A percentile compares a stretch with the other conserved stretches of the same genome.
Evolutionary conservation across 1,140 invertebrate genomes (phyloP).

Genomic region (Gyrodactylus salaris): DNA sequence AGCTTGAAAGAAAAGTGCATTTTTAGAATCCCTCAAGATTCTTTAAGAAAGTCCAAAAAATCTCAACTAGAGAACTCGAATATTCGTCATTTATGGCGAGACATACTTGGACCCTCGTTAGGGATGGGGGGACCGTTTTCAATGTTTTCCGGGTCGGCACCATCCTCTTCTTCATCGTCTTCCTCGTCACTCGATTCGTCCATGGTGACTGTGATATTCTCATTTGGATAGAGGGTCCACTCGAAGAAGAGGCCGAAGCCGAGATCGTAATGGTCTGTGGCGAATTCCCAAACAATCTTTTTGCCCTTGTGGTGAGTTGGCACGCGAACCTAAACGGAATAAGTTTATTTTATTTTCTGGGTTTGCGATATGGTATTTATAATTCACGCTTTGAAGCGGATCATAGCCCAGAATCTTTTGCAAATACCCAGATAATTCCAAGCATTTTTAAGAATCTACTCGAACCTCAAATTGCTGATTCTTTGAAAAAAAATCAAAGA

Average conservation of each 20-base stretch:
- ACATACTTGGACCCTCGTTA: not conserved
- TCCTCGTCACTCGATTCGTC: slow-evolving; percentile 67
- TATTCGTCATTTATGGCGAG: too few species aligned
- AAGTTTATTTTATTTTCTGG: slow-evolving; percentile 23
- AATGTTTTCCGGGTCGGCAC: slow-evolving; percentile 19
- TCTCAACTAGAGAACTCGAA: too few species aligned
- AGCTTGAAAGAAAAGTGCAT: too few species aligned
- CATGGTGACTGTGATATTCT: slow-evolving; percentile 36
- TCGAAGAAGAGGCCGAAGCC: slow-evolving; percentile 95
- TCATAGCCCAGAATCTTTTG: too few species aligned
- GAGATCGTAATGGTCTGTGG: slow-evolving; percentile 82
- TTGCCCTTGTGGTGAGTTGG: slow-evolving; percentile 73
- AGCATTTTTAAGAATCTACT: too few species aligned
- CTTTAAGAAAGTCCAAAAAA: too few species aligned
- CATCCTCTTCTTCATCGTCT: slow-evolving; percentile 31
- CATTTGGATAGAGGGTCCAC: slow-evolving; percentile 47
- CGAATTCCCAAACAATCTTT: slow-evolving; percentile 95
- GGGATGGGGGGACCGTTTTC: not conserved
- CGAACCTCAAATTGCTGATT: too few species aligned
- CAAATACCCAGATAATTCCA: too few species aligned
- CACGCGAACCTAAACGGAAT: too few species aligned
- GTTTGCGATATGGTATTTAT: not conserved
- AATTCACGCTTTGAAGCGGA: not conserved
- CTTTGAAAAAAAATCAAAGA: too few species aligned
- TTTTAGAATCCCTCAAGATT: too few species aligned